Evolutionary conservation across 2,113 vertebrate genomes (phyloP), one percentile per base, ranked within the genome.

Genomic region (Pardalotus punctatus): DNA sequence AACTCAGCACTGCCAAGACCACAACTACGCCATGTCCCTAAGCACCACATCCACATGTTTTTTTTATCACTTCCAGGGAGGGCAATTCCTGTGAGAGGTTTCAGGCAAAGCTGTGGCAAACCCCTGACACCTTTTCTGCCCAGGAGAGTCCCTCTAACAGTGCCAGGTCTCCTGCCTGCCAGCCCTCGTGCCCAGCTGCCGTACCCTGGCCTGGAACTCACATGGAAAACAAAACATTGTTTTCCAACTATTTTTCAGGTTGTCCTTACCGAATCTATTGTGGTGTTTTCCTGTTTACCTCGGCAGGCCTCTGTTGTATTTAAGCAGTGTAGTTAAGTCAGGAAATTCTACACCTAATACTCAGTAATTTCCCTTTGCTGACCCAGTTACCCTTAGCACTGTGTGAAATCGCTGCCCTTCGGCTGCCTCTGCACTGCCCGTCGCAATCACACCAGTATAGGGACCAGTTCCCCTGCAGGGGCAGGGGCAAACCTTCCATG

Each of bases 261-360:
- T 81, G 60, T 78, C 86, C 69, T 86, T 45, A 36, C 0, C 6
- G 31, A 60, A 29, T 60, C 76, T 45, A 57, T 96, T 94, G 94
- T 88, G 72, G 28, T 45, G 56, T 51, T 95, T 95, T 96, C 96
- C 96, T 96, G 82, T 97, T 96, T 95, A 78, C 79, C 53, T 36
- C 65, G 3, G 50, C 60, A 94, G 74, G 67, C 56, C 60, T 70
- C 56, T 33, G 78, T 25, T 73, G 54, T 50, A 4, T 69, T 81
- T 62, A 60, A 65, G 65, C 81, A 31, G 48, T 1, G 29, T 31
- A 80, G 62, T 70, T 70, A 47, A 83, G 36, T 70, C 88, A 92
- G 96, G 96, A 95, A 94, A 83, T 77, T 80, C 82, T 92, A 42
- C 80, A 33, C 71, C 85, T 86, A 47, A 66, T 9, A 33, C 2